Percentiles rank a stretch among this genome's conserved stretches.
Evolutionary conservation across 1,140 invertebrate species (phyloP).

Genomic region (Lysiphlebus fabarum): DNA sequence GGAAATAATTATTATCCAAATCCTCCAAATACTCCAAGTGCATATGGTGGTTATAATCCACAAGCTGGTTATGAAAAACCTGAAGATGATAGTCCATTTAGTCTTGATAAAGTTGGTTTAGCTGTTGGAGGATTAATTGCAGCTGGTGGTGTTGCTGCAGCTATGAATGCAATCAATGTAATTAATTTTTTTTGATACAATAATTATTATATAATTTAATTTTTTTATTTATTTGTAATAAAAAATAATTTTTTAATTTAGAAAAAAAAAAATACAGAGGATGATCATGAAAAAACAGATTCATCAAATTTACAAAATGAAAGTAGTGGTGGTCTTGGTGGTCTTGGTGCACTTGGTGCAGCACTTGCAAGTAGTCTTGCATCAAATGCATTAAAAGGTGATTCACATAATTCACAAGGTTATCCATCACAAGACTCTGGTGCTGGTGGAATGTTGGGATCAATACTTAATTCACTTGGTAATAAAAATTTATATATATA

Average conservation of each 20-base stretch:
- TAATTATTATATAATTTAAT: background rate
- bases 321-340: slow-evolving; percentile 39
- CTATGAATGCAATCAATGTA: slow-evolving; percentile 46
- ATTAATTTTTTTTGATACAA: background rate
- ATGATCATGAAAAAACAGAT: slow-evolving; percentile 41
- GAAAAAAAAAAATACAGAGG: slow-evolving; percentile 41
- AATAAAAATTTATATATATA: slow-evolving; percentile 20
- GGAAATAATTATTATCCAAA: slow-evolving; percentile 25
- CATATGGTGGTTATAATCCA: slow-evolving; percentile 28
- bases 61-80: slow-evolving; percentile 35
- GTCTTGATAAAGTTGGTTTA: slow-evolving; percentile 47
- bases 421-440: slow-evolving; percentile 39
- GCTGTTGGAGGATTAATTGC: slow-evolving; percentile 48
- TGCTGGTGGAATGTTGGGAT: slow-evolving; percentile 42
- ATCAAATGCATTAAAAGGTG: slow-evolving; percentile 40
- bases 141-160: slow-evolving; percentile 50
- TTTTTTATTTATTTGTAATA: slow-evolving; percentile 19
- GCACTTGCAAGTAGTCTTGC: slow-evolving; percentile 48
- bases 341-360: slow-evolving; percentile 44
- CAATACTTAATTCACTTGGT: slow-evolving; percentile 50
- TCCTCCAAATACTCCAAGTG: slow-evolving; percentile 22
- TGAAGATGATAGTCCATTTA: slow-evolving; percentile 41
- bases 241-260: slow-evolving; percentile 39
- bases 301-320: slow-evolving; percentile 42
- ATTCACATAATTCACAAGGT: slow-evolving; percentile 34